Percentiles rank a stretch among this genome's conserved stretches.
Conservation (phyloP, 2,797 vertebrate genomes). For the Dallia pectoralis region DNA sequence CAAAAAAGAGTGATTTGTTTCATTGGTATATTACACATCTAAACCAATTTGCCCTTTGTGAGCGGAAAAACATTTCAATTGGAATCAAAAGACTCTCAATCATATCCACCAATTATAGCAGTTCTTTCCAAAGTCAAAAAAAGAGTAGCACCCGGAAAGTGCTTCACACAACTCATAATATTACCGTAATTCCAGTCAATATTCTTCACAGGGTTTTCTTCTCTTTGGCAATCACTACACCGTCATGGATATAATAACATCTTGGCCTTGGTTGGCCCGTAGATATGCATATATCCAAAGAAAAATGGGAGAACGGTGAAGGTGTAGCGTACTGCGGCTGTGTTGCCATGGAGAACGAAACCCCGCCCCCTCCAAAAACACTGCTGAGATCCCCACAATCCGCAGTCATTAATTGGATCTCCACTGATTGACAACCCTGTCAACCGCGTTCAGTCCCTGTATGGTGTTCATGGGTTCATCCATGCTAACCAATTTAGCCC, state of each 20-base stretch:
- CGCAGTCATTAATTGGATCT: conserved; percentile 36
- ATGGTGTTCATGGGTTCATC: conserved; percentile 43
- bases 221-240: not conserved
- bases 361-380: not conserved
- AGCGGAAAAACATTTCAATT: conserved; percentile 49
- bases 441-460: conserved; percentile 40
- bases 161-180: not conserved
- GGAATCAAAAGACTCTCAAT: conserved; percentile 49
- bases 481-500: conserved; percentile 47
- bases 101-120: conserved; percentile 54
- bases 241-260: not conserved
- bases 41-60: conserved; percentile 63
- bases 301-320: not conserved
- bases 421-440: conserved; percentile 59
- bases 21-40: conserved; percentile 63
- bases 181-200: not conserved
- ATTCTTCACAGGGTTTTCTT: not conserved
- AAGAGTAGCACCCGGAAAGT: not conserved
- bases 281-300: not conserved
- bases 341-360: not conserved
- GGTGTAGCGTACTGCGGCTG: not conserved
- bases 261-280: not conserved
- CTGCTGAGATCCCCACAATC: conserved; percentile 36
- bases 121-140: conserved; percentile 46
- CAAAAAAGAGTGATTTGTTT: conserved; percentile 63